Conservation (phyloP, 2,888 invertebrate genomes). For the Microplitis manilae region DNA sequence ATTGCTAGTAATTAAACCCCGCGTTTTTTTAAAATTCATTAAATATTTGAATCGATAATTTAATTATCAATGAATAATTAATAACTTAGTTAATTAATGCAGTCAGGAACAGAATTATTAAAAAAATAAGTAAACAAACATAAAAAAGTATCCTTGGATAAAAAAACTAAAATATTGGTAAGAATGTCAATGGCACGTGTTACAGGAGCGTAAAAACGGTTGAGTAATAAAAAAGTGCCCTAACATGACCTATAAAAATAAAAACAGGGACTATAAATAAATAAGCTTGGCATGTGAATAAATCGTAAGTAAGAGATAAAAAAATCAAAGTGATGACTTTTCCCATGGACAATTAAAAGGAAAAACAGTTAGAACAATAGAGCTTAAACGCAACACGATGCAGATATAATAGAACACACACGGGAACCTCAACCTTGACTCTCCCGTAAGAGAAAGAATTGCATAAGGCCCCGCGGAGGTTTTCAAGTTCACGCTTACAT, state of each 20-base stretch:
- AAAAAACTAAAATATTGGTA: not conserved
- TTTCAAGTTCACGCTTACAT: slow-evolving; percentile 42
- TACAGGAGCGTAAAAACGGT: not conserved
- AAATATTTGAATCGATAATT: not conserved
- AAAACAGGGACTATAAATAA: not conserved
- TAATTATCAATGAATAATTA: no score
- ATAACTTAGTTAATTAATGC: no score
- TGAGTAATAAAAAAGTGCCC: slow-evolving; percentile 4
- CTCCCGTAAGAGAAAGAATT: slow-evolving; percentile 59
- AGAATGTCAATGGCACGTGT: slow-evolving; percentile 24
- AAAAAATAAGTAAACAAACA: not conserved
- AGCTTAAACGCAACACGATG: not conserved
- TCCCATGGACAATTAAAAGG: slow-evolving; percentile 27
- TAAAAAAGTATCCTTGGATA: slow-evolving; percentile 5
- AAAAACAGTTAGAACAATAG: slow-evolving; percentile 29
- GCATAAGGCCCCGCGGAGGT: slow-evolving; percentile 58
- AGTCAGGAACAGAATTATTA: no score
- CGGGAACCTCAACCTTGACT: slow-evolving; percentile 64
- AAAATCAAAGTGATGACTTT: slow-evolving; percentile 11
- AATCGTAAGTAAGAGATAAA: not conserved
- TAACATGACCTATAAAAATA: slow-evolving; percentile 15
- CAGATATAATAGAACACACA: not conserved
- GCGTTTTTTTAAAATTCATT: no score
- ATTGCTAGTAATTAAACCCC: not conserved
- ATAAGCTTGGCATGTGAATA: not conserved